Percentiles rank a stretch among this genome's conserved stretches.
Conservation (phyloP, 2,797 vertebrate species). For the Ispidina picta region DNA sequence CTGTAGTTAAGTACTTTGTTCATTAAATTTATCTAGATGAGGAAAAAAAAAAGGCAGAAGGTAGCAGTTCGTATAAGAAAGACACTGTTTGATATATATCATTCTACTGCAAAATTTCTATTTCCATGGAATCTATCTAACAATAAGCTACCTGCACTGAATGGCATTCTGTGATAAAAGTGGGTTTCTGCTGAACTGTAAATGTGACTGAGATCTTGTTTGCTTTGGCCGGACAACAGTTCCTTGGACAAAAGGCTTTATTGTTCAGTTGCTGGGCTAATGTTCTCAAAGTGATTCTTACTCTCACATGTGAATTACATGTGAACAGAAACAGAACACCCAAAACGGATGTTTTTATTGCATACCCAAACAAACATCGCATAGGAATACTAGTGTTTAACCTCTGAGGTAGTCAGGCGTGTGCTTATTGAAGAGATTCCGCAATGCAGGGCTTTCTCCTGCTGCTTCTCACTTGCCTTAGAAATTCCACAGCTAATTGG, state of each 20-base stretch:
- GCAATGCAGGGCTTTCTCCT: conserved; percentile 8
- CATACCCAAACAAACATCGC: not conserved
- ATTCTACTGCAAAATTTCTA: not conserved
- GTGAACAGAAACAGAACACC: not conserved
- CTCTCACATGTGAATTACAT: not conserved
- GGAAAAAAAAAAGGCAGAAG: not conserved
- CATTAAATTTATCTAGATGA: not conserved
- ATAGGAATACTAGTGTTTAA: not conserved
- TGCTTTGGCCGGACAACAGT: not conserved
- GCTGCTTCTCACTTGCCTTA: not conserved
- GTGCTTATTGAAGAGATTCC: not conserved
- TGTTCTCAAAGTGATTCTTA: not conserved
- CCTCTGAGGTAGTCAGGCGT: not conserved
- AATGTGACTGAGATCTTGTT: not conserved
- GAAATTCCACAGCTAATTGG: not conserved
- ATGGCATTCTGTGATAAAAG: not conserved
- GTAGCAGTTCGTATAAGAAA: not conserved
- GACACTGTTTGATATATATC: not conserved
- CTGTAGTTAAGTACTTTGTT: not conserved
- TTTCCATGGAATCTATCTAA: not conserved
- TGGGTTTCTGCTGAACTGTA: not conserved
- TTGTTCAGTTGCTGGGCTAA: not conserved
- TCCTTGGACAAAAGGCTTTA: not conserved
- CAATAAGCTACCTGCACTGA: not conserved
- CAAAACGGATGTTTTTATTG: not conserved